Conservation (phyloP, 2,797 vertebrate genomes). For the Thalassophryne amazonica region DNA sequence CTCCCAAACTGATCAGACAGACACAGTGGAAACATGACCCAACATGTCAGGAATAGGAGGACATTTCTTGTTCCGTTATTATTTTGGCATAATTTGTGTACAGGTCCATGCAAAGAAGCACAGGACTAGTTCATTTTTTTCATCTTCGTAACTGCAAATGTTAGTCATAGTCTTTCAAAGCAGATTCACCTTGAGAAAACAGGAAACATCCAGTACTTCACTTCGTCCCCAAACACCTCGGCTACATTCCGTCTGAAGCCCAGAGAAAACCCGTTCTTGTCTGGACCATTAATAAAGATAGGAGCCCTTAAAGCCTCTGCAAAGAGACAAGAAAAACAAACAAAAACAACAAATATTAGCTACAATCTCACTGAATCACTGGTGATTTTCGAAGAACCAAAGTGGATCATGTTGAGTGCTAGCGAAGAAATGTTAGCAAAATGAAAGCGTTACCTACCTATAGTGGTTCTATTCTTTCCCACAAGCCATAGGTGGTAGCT, state of each 20-base stretch:
- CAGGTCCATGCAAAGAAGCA: no score
- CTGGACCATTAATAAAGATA: conserved; percentile 87
- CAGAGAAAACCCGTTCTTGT: conserved; percentile 94
- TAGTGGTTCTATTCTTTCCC: conserved; percentile 95
- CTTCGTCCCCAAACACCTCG: conserved; percentile 91
- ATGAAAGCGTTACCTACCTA: conserved; percentile 81
- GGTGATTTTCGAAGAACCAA: background rate
- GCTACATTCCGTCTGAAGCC: conserved; percentile 86
- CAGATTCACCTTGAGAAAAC: conserved; percentile 86
- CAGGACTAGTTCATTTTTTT: background rate
- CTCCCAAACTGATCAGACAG: conserved; percentile 81
- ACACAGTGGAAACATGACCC: background rate
- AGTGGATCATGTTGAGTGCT: background rate
- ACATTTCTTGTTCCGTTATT: background rate
- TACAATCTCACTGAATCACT: no score
- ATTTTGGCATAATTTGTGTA: background rate
- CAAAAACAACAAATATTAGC: no score
- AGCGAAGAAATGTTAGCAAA: background rate
- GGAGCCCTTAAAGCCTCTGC: conserved; percentile 93
- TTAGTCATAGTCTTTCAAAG: background rate
- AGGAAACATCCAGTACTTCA: conserved; percentile 88
- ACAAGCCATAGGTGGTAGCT: conserved; percentile 96
- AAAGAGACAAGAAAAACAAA: background rate
- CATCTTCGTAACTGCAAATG: background rate
- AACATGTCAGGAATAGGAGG: background rate